Evolutionary conservation across 2,888 invertebrate species (phyloP).

Genomic region (Crossocerus cetratus): DNA sequence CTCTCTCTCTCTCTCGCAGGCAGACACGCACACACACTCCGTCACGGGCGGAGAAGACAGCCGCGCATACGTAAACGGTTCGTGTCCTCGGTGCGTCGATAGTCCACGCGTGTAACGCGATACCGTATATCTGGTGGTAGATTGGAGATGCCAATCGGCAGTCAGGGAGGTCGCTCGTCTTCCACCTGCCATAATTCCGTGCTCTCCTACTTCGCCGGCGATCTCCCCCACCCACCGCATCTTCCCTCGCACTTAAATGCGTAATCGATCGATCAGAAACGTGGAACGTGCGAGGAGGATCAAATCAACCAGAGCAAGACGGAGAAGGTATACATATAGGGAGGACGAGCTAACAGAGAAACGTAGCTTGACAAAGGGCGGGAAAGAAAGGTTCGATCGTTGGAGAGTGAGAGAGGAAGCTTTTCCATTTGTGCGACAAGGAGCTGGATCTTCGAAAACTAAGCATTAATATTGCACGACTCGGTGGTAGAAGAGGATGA

Average conservation of each 20-base stretch:
- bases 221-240: conserved; percentile 31
- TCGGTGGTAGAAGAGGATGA: not conserved
- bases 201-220: conserved; percentile 31
- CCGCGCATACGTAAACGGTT: conserved; percentile 34
- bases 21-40: conserved; percentile 12
- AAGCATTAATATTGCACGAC: not conserved
- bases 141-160: conserved; percentile 65
- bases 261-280: conserved; percentile 31
- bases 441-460: no score
- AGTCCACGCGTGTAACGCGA: conserved; percentile 66
- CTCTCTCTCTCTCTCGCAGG: conserved; percentile 20
- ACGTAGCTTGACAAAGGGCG: not conserved
- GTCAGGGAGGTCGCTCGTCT: conserved; percentile 70
- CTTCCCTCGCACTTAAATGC: conserved; percentile 48
- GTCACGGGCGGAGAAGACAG: conserved; percentile 12
- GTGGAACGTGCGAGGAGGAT: not conserved
- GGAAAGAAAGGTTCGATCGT: no score
- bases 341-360: no score
- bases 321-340: not conserved
- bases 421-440: conserved; percentile 2
- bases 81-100: conserved; percentile 20
- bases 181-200: conserved; percentile 71
- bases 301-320: not conserved
- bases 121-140: conserved; percentile 59
- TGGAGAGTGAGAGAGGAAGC: not conserved